phyloP scores from a whole-genome alignment of 2,113 vertebrate species.

The Leptobrachium leishanense region DNA sequence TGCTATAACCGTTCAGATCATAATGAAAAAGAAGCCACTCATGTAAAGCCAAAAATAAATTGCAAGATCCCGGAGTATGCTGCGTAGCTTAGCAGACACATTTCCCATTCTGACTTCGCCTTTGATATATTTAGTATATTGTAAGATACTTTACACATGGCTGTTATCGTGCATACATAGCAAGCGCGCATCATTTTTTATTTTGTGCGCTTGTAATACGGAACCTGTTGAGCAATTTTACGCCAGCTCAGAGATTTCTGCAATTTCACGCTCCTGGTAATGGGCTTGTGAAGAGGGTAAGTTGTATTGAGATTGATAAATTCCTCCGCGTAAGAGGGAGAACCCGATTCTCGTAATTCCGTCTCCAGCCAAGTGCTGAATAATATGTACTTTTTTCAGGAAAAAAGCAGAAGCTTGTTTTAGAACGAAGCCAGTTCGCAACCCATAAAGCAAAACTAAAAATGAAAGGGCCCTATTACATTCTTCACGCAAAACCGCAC shows the following conservation, averaged over 20 bases:
- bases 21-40: constrained; percentile 9
- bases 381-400: not conserved
- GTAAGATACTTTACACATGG: constrained; percentile 19
- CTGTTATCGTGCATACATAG: constrained; percentile 6
- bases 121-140: constrained; percentile 4
- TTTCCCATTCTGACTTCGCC: constrained; percentile 9
- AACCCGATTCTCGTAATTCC: constrained; percentile 2
- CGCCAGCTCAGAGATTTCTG: constrained; percentile 24
- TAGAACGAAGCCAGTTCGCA: no score
- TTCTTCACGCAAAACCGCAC: no score
- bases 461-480: no score
- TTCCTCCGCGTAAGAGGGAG: constrained; percentile 5
- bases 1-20: constrained; percentile 2
- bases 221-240: constrained; percentile 24
- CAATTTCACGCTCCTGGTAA: constrained; percentile 1
- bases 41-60: constrained; percentile 6
- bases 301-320: constrained; percentile 12
- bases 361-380: not conserved
- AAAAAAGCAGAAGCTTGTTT: not conserved
- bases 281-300: constrained; percentile 5
- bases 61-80: not conserved
- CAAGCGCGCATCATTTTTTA: not conserved
- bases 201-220: constrained; percentile 8
- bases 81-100: constrained; percentile 6
- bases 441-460: no score